These are phyloP conservation scores for Orthonyx spaldingii DNA, from an alignment of 2,113 vertebrate species.

Conservation along the genomic window DNA sequence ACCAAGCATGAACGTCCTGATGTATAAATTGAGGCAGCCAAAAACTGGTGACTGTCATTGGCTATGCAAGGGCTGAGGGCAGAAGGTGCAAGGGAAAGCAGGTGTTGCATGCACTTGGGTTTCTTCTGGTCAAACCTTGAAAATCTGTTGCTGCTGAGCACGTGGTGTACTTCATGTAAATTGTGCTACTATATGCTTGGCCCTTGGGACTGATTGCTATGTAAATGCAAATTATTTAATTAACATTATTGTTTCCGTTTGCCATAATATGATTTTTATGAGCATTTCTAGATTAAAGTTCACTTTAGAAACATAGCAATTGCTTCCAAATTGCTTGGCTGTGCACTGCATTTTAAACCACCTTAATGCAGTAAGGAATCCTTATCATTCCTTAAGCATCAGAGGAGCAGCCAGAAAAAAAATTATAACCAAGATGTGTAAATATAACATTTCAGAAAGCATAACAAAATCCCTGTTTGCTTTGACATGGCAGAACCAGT, in stretches of 20 bases:
- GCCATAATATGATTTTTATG: slow-evolving; percentile 61
- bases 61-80: not conserved
- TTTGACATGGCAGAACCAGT: not conserved
- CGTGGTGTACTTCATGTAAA: not conserved
- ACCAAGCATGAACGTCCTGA: not conserved
- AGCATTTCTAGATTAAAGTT: slow-evolving; percentile 63
- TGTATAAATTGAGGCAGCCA: not conserved
- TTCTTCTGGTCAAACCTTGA: not conserved
- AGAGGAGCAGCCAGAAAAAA: not conserved
- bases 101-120: not conserved
- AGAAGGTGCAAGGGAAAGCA: not conserved
- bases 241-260: slow-evolving; percentile 62
- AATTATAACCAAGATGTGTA: not conserved
- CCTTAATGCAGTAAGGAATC: not conserved
- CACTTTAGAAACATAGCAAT: slow-evolving; percentile 44
- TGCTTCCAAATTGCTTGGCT: slow-evolving; percentile 52
- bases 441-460: slow-evolving; percentile 3
- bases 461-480: not conserved
- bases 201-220: slow-evolving; percentile 38
- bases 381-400: slow-evolving; percentile 14
- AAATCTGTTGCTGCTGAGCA: not conserved
- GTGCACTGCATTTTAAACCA: slow-evolving; percentile 35
- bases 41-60: not conserved
- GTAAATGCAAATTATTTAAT: slow-evolving; percentile 67
- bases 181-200: slow-evolving; percentile 25